Evolutionary conservation across 2,797 vertebrate species (phyloP), one percentile per base, ranked within the genome.

Genomic region (Pygocentrus nattereri): DNA sequence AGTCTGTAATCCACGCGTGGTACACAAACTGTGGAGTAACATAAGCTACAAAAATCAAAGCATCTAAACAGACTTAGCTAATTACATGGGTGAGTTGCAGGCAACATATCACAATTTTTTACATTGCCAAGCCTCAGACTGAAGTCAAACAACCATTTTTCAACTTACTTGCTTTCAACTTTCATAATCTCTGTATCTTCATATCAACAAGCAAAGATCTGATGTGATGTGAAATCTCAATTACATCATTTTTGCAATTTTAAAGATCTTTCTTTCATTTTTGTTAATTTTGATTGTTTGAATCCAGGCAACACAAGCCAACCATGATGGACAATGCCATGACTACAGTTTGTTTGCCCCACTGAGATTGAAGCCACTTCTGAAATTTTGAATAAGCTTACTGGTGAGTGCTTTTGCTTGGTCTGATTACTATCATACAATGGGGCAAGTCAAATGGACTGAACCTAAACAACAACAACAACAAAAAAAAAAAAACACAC

Each of bases 1-100:
- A 97, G 89, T 99, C 96, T 38, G 97, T 98, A 87, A 98, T 97
- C 98, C 98, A 99, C 78, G 98, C 96, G 56, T 98, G 97, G 90
- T 99, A 99, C 67, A 99, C 93, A 91, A 99, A 99, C 98, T 99
- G 92, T 64, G 88, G 86, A 82, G 38, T 19, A 62, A 83, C 41
- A 86, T 82, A 86, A 64, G 7, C 31, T 25, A 52, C 25, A 30
- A 1, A 38, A 72, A 19, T 64, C 2, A 61, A 67, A 71, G 23
- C 0, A 85, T 19, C 31, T 21, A 54, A 38, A 38, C 2, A 19
- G 15, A 19, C 21, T 54, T 54, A 54, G 13, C 59, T 21, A 49
- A 52, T 27, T 3, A 31, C 31, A 56, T 7, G n/a, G 18, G 7
- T 30, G 16, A 49, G n/a, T 23, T 31, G 56, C n/a, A 18, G 0